Percentiles rank a stretch among this genome's conserved stretches.
Conservation (phyloP, 2,888 invertebrate genomes). For the Dexiosoma caninum region DNA sequence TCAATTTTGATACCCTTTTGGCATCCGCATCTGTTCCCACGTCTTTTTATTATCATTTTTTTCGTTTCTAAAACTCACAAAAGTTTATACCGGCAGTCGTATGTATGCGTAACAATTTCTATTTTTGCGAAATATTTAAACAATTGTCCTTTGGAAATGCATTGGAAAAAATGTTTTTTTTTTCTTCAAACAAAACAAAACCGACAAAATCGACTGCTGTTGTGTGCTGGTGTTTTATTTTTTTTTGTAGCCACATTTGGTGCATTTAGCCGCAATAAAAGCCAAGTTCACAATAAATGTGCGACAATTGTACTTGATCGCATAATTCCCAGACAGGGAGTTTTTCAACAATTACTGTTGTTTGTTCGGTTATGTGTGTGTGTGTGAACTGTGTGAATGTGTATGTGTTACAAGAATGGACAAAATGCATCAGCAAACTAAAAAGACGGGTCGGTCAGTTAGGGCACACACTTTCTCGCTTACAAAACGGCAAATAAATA, state of each 20-base stretch:
- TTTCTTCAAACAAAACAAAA: neutral
- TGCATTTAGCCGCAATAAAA: constrained; percentile 66
- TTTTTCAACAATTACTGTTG: constrained; percentile 11
- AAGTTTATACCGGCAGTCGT: neutral
- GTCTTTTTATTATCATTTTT: no score
- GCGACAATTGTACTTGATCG: constrained; percentile 67
- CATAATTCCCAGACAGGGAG: constrained; percentile 72
- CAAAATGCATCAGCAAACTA: constrained; percentile 3
- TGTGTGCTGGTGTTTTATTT: constrained; percentile 40
- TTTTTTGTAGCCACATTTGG: constrained; percentile 63
- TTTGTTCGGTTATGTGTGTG: neutral
- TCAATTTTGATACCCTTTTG: neutral
- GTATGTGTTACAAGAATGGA: neutral
- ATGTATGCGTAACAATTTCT: neutral
- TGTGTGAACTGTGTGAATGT: neutral
- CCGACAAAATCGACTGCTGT: constrained; percentile 30
- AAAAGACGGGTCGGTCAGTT: neutral
- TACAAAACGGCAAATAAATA: constrained; percentile 47
- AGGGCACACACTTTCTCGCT: neutral
- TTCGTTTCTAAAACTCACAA: neutral
- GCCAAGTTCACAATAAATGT: constrained; percentile 67
- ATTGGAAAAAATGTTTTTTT: neutral
- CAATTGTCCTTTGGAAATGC: constrained; percentile 44
- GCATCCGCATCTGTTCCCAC: constrained; percentile 3
- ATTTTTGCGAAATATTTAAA: constrained; percentile 32